Conservation (phyloP, 2,888 invertebrate species). For the Brachyopa scutellaris region DNA sequence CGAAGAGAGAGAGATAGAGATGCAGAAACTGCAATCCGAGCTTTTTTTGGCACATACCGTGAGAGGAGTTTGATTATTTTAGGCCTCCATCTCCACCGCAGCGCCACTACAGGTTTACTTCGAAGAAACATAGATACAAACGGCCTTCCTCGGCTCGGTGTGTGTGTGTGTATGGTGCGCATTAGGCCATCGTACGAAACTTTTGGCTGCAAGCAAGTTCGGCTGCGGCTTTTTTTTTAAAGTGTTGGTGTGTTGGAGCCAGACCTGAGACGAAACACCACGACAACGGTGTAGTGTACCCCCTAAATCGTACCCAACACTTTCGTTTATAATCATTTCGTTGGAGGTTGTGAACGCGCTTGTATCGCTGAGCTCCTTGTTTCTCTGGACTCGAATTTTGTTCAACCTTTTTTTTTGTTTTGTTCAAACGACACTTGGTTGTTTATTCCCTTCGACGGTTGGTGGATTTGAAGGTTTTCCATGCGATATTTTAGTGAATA, state of each 20-base stretch:
- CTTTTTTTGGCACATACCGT: conserved; percentile 53
- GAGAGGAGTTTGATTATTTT: conserved; percentile 28
- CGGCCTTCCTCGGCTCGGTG: conserved; percentile 52
- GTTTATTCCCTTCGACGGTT: conserved; percentile 35
- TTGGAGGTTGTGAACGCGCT: conserved; percentile 82
- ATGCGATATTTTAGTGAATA: conserved; percentile 5
- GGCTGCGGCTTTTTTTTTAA: conserved; percentile 19
- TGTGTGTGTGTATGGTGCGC: conserved; percentile 58
- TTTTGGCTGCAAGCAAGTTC: conserved; percentile 69
- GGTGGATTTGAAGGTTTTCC: conserved; percentile 18
- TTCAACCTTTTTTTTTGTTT: conserved; percentile 42
- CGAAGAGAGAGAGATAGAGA: conserved; percentile 14
- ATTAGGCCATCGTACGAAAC: conserved; percentile 76
- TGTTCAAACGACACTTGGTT: conserved; percentile 23
- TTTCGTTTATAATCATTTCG: conserved; percentile 82
- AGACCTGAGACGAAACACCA: conserved; percentile 39
- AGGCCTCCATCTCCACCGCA: conserved; percentile 37
- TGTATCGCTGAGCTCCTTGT: conserved; percentile 77
- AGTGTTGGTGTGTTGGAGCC: conserved; percentile 53
- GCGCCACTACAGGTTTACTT: conserved; percentile 19
- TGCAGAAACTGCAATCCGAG: conserved; percentile 61
- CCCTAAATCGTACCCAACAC: conserved; percentile 74
- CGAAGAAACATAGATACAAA: conserved; percentile 20
- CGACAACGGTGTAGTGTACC: conserved; percentile 56
- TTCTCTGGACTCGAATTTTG: conserved; percentile 43